A percentile compares a stretch with the other conserved stretches of the same genome.
phyloP scores from a whole-genome alignment of 2,797 vertebrate species.

The Phoebastria nigripes region DNA sequence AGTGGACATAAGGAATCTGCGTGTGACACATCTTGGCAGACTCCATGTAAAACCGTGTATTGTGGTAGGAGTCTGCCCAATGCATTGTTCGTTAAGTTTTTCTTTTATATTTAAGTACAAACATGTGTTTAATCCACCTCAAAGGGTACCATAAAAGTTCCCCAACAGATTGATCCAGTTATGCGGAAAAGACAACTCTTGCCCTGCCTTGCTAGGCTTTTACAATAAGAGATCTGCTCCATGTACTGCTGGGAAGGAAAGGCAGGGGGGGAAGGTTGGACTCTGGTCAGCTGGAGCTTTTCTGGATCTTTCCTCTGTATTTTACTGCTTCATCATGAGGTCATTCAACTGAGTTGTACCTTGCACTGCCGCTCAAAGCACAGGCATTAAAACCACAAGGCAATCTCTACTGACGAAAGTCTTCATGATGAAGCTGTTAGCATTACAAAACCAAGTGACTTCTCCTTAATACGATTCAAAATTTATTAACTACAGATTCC shows the following conservation, averaged over 20 bases:
- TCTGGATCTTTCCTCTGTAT: background rate
- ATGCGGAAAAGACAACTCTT: background rate
- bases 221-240: background rate
- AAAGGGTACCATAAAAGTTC: background rate
- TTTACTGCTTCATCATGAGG: background rate
- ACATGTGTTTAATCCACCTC: background rate
- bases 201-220: background rate
- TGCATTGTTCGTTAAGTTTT: background rate
- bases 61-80: background rate
- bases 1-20: background rate
- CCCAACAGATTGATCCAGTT: background rate
- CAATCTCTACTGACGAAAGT: background rate
- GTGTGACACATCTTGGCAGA: no score
- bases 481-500: background rate
- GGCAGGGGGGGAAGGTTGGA: background rate
- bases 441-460: background rate
- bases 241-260: background rate
- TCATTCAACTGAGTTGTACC: background rate
- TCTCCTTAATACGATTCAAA: background rate
- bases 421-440: background rate
- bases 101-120: background rate
- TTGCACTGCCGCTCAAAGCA: background rate
- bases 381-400: background rate
- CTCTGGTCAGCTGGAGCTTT: background rate
- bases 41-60: fast-evolving